Conservation (phyloP, 2,797 vertebrate species). For the Phoeniculus purpureus region DNA sequence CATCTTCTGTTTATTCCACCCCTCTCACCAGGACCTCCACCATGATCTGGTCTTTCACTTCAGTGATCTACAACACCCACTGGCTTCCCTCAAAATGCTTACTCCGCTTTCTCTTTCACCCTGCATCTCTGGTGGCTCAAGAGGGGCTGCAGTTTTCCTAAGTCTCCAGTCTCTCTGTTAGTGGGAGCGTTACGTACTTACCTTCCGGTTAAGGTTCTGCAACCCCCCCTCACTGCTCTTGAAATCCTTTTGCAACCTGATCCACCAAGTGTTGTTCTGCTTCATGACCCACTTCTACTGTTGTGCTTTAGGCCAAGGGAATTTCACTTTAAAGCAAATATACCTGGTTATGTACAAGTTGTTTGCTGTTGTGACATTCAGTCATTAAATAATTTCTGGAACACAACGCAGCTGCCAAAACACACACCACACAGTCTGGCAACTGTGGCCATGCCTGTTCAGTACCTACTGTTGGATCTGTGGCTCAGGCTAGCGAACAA, state of each 20-base stretch:
- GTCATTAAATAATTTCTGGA: not conserved
- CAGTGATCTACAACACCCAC: not conserved
- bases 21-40: not conserved
- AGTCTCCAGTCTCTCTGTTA: not conserved
- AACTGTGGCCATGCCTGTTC: not conserved
- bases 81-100: not conserved
- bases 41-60: not conserved
- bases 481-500: not conserved
- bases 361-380: slow-evolving; percentile 13
- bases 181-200: accelerated
- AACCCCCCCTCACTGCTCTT: not conserved
- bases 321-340: slow-evolving; percentile 16
- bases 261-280: not conserved
- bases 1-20: not conserved
- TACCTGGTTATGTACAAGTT: not conserved
- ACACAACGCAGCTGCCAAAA: not conserved
- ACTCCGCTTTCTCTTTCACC: not conserved
- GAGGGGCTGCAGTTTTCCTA: not conserved
- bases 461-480: not conserved
- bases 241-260: slow-evolving; percentile 1
- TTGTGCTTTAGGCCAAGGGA: not conserved
- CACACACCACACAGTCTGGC: not conserved
- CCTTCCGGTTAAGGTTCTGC: not conserved
- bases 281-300: not conserved
- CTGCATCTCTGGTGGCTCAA: not conserved